Evolutionary conservation across 2,888 invertebrate genomes (phyloP).

Genomic region (Gibbula magus): DNA sequence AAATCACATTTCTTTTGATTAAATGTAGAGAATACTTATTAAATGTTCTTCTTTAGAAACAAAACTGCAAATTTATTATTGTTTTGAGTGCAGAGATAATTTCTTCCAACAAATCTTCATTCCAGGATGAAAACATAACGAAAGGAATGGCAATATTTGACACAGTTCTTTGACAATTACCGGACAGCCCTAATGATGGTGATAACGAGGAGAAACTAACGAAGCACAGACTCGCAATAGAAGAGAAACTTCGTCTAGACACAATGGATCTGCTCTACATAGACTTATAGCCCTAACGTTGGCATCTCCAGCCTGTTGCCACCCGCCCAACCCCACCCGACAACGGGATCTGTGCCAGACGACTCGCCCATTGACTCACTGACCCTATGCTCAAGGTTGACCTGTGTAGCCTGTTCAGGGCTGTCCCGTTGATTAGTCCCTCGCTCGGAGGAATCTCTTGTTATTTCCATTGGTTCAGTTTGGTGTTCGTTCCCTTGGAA

Average conservation of each 20-base stretch:
- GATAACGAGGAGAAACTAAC: neutral
- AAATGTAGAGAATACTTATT: neutral
- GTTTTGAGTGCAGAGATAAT: neutral
- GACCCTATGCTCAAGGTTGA: neutral
- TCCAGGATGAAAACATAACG: slow-evolving; percentile 71
- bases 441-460: neutral
- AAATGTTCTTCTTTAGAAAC: neutral
- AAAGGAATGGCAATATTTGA: slow-evolving; percentile 73
- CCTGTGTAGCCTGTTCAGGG: neutral
- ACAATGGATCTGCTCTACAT: slow-evolving; percentile 14
- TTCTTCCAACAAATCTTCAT: slow-evolving; percentile 16
- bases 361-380: neutral
- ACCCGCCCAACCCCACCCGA: neutral
- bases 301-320: neutral
- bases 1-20: no score
- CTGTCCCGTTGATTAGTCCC: neutral
- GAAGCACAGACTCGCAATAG: neutral
- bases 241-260: slow-evolving; percentile 14
- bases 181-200: slow-evolving; percentile 2
- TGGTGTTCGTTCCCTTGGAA: no score
- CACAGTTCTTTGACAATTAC: slow-evolving; percentile 65
- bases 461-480: neutral
- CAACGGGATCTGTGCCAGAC: neutral
- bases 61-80: no score
- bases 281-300: slow-evolving; percentile 3